Evolutionary conservation across 2,888 invertebrate species (phyloP), one percentile per base, ranked within the genome.

Genomic region (Pammene fasciana): DNA sequence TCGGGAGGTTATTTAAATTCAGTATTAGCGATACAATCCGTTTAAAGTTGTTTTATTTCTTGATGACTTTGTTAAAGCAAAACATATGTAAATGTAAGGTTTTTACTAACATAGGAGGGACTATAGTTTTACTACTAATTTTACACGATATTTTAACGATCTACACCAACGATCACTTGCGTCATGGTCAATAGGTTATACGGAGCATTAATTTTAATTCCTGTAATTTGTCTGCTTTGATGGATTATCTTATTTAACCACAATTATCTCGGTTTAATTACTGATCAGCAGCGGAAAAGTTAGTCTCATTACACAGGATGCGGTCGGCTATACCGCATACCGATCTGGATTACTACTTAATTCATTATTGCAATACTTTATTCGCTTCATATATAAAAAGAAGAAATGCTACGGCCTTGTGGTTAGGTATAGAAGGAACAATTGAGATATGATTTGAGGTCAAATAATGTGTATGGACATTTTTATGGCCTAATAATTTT

Each of bases 121-220:
- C 8, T 9, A 38, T 38, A 38, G 6, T 9, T 9, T 7, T 7
- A 7, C 38, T 38, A 9, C 38, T 7, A 9, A 38, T 9, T 38
- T 38, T 38, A 9, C 6, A 7, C 9, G 2, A 38, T 38, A 38
- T 38, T 38, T 38, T 38, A 1, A 5, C 26, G 26, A 5, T 38
- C 38, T 38, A 38, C 8, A 38, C 9, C 38, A 38, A 9, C 38
- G 6, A 38, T 38, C 7, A 7, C 5, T 59, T 45, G 13, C 11
- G 45, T 48, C 43, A 57, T 13, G 13, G 18, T 57, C 43, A 13
- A 41, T 64, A 57, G 57, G 56, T 36, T 64, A 6, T 48, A 57
- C 52, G 43, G 45, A 8, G n/a, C 64, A 65, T 68, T 38, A 59
- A 68, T 45, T 65, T 68, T 68, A 46, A 43, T 62, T 62, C 52